phyloP scores from a whole-genome alignment of 2,797 vertebrate species.

The Diceros bicornis region DNA sequence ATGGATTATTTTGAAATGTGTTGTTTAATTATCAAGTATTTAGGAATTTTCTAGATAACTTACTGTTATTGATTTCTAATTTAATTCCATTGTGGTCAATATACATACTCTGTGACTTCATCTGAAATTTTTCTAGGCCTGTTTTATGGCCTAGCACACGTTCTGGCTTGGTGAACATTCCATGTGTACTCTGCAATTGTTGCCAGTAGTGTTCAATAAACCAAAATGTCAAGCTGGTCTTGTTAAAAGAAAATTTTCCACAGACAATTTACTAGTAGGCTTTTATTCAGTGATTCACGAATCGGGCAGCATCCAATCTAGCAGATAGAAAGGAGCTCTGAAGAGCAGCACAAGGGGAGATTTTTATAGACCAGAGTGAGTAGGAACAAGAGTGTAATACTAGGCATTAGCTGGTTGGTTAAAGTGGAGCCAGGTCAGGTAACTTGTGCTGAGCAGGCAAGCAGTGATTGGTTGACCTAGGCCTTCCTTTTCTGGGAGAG shows the following conservation, averaged over 20 bases:
- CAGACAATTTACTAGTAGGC: not conserved
- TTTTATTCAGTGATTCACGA: not conserved
- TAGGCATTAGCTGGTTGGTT: not conserved
- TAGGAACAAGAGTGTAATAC: not conserved
- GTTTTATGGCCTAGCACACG: not conserved
- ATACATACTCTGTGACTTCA: not conserved
- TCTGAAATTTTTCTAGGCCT: not conserved
- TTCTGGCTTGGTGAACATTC: not conserved
- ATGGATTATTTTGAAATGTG: not conserved
- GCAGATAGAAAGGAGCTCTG: not conserved
- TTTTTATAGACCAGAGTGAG: not conserved
- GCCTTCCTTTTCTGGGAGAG: not conserved
- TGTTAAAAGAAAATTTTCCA: constrained; percentile 16
- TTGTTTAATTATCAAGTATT: not conserved
- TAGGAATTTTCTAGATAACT: not conserved
- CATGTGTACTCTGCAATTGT: not conserved
- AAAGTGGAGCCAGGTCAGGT: not conserved
- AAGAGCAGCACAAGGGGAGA: not conserved
- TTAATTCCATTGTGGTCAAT: not conserved
- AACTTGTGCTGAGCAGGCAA: not conserved
- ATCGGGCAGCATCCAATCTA: not conserved
- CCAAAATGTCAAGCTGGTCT: not conserved
- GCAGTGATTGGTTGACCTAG: not conserved
- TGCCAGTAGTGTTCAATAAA: not conserved
- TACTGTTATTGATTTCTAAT: not conserved